Evolutionary conservation across 2,113 vertebrate species (phyloP).

Genomic region (Caloenas nicobarica): DNA sequence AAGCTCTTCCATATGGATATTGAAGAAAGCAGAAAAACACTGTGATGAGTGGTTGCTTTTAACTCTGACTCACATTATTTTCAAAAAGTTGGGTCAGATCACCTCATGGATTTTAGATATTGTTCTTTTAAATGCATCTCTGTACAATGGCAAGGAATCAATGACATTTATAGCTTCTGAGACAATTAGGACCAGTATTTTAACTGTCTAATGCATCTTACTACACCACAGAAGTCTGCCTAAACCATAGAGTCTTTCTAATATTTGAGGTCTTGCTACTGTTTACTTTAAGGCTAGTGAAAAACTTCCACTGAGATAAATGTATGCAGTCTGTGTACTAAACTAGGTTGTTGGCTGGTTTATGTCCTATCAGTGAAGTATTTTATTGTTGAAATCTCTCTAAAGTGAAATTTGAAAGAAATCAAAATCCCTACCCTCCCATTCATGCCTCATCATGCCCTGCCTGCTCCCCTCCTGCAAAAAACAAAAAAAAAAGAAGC

Average conservation of each 20-base stretch:
- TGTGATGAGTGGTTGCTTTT: not conserved
- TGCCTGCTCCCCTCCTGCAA: rapidly evolving
- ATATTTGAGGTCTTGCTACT: not conserved
- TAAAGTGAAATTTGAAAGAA: not conserved
- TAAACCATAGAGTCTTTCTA: not conserved
- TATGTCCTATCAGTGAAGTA: not conserved
- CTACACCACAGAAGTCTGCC: not conserved
- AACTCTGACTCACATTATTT: not conserved
- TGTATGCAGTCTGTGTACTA: not conserved
- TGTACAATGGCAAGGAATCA: not conserved
- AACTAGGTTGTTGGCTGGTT: not conserved
- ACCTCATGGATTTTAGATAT: not conserved
- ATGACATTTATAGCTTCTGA: not conserved
- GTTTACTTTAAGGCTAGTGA: not conserved
- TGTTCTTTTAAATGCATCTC: not conserved
- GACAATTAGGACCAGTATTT: not conserved
- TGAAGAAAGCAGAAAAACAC: not conserved
- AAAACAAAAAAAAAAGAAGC: not conserved
- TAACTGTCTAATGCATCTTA: not conserved
- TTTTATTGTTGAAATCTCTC: not conserved
- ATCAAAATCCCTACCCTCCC: too few relatives aligned
- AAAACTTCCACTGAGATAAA: not conserved
- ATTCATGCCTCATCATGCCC: too few relatives aligned
- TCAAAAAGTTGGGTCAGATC: not conserved
- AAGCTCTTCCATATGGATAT: not conserved